These are phyloP conservation scores for Brachypterus glaber DNA, from an alignment of 2,888 invertebrate genomes.

Conservation along the genomic window DNA sequence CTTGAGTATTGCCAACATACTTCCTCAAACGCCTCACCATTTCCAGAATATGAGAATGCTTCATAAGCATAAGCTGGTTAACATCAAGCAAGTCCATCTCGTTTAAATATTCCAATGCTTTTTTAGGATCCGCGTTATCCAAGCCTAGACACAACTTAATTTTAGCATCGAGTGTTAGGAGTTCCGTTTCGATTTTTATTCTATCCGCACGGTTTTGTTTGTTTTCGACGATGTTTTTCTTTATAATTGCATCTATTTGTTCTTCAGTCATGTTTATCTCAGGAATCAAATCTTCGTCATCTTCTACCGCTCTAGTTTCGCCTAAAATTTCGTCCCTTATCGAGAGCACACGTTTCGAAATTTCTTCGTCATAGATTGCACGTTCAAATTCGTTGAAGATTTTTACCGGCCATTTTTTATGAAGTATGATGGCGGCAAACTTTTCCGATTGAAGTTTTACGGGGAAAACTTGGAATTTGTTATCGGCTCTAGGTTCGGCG, in stretches of 20 bases:
- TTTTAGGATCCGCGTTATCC: slow-evolving; percentile 61
- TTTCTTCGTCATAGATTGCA: slow-evolving; percentile 55
- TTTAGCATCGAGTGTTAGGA: slow-evolving; percentile 55
- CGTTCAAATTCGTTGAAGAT: slow-evolving; percentile 50
- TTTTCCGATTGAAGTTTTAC: slow-evolving; percentile 53
- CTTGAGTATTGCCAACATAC: slow-evolving; percentile 68
- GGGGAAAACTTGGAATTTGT: slow-evolving; percentile 47
- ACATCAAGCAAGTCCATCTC: slow-evolving; percentile 48
- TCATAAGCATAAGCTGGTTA: slow-evolving; percentile 67
- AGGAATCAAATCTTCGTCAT: slow-evolving; percentile 43
- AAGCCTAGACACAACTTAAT: slow-evolving; percentile 54
- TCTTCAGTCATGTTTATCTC: slow-evolving; percentile 53
- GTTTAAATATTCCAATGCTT: slow-evolving; percentile 60
- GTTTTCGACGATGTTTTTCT: slow-evolving; percentile 46
- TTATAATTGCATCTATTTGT: slow-evolving; percentile 46
- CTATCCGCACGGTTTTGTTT: slow-evolving; percentile 50
- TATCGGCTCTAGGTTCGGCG: slow-evolving; percentile 22
- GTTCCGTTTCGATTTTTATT: slow-evolving; percentile 54
- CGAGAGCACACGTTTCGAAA: slow-evolving; percentile 54
- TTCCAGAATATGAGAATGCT: slow-evolving; percentile 69
- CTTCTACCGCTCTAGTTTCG: slow-evolving; percentile 45
- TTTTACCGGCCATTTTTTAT: slow-evolving; percentile 47
- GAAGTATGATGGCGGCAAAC: slow-evolving; percentile 58
- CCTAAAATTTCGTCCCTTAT: slow-evolving; percentile 32
- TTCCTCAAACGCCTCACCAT: slow-evolving; percentile 64